Evolutionary conservation across 2,888 invertebrate genomes (phyloP), one percentile per base, ranked within the genome.

Genomic region (Epistrophe grossulariae): DNA sequence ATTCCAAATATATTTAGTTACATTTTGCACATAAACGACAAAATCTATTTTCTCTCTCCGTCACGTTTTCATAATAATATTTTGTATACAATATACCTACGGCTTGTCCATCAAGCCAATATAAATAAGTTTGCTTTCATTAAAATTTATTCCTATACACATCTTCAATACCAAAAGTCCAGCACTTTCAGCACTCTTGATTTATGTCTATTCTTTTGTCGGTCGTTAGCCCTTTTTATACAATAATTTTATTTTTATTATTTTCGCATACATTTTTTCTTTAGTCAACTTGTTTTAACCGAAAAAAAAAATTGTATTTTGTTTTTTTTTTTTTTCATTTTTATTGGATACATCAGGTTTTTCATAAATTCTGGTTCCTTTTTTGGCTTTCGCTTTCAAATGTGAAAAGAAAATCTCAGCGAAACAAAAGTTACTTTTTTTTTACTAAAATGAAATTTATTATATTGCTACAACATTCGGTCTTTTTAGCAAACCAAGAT

Each of bases 351-450:
- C 73, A 85, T 77, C 77, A 81, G 77, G 81, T 76, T 71, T 62
- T 71, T 71, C 19, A 45, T 68, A 17, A 38, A 62, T 70, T 68
- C 62, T 59, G 68, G 52, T 81, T 85, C 57, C 73, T 55, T 78
- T 62, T 85, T 82, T 64, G 85, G 78, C 82, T 85, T 85, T 85
- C 85, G 85, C 77, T 85, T 85, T 85, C 82, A 78, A 78, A 82
- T 55, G 68, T 74, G 68, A 59, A 73, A 70, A 59, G 79, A 73
- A 72, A 82, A 72, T 59, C 68, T 59, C 31, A 71, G 38, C 70
- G 57, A 70, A 55, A 31, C 57, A 78, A 55, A 43, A 43, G 38
- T 17, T n/a, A 60, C 40, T 40, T 13, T 17, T 2, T 17, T 59
- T 45, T 74, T 43, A 66, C 59, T 28, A 70, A 70, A 55, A 50